phyloP scores from a whole-genome alignment of 1,140 invertebrate genomes.

The Leptinotarsa defecta region DNA sequence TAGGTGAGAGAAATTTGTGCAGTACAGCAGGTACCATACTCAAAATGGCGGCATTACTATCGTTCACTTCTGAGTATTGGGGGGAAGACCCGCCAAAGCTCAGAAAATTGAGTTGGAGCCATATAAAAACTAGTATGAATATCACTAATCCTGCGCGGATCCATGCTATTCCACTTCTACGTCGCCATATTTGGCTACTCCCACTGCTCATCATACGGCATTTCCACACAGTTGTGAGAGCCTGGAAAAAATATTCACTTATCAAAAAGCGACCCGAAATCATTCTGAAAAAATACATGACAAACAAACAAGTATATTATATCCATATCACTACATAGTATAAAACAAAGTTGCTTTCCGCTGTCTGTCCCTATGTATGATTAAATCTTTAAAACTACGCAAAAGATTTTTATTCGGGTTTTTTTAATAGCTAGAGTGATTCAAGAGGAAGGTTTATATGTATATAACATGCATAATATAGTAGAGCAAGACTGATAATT shows the following conservation, averaged over 20 bases:
- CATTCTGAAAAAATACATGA: no score
- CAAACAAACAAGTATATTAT: no score
- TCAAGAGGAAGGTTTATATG: no score
- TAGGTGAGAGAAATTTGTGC: slow-evolving; percentile 65
- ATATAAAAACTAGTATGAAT: slow-evolving; percentile 70
- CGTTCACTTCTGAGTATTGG: slow-evolving; percentile 56
- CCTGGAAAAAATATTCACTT: neutral
- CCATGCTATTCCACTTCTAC: slow-evolving; percentile 53
- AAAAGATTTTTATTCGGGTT: no score
- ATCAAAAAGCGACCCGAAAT: no score
- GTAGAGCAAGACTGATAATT: no score
- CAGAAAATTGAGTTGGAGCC: slow-evolving; percentile 71
- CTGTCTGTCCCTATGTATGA: no score
- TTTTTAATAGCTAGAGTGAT: no score
- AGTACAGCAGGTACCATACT: slow-evolving; percentile 65
- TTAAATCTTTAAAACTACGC: no score
- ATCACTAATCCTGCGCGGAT: slow-evolving; percentile 66
- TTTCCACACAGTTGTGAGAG: slow-evolving; percentile 34
- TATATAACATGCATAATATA: no score
- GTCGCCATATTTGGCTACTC: slow-evolving; percentile 50
- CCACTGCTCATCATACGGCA: slow-evolving; percentile 50
- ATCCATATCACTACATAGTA: no score
- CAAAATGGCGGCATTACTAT: slow-evolving; percentile 64
- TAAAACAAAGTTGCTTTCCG: no score
- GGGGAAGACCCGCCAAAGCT: slow-evolving; percentile 59